Base-by-base conservation (phyloP, 2,888 invertebrate genomes). In the Drosophila paramelanica region DNA sequence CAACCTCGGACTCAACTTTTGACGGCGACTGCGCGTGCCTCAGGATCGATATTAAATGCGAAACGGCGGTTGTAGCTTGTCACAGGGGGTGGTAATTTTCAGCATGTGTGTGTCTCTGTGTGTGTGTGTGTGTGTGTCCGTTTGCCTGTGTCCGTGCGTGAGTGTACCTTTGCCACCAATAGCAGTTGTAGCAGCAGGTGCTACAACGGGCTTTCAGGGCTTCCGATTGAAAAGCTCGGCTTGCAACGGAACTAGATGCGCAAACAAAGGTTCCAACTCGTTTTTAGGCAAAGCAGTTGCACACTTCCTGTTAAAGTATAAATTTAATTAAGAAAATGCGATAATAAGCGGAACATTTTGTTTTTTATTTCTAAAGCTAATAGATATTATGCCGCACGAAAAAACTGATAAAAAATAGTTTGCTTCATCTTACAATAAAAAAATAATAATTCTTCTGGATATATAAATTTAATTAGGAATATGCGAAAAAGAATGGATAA, bases 41-140 rank as follows among this genome's bases (percentile, higher is more conserved):
- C 39, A 43, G 58, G 56, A 68, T 81, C 81, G 67, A 81, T 81
- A 87, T 75, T 49, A 49, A 81, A n/a, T 57, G 60, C 88, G 88
- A 81, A 87, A 58, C 49, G 49, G 33, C 20, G 17, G 10, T 23
- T 52, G 57, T 66, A 53, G 31, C 27, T 11, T 64, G 47, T 23
- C 50, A 56, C 57, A 49, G 42, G 65, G 84, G 87, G 64, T 81
- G 25, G 20, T 52, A 53, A 23, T 56, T 33, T 41, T 8, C 5
- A 27, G 13, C 51, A 14, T 20, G 8, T 49, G 49, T 41, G 33
- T 23, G 23, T 17, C 17, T 17, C n/a, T 23, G 23, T 33, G 43
- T 13, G 31, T 27, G 10, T 25, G 11, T 3, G 42, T 23, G 11
- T 25, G 46, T 6, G n/a, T 33, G n/a, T 11, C 11, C n/a, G 42